A percentile compares a stretch with the other conserved stretches of the same genome.
Conservation (phyloP, 92 coral and sea anemone species). For the Parazoanthus darwini region DNA sequence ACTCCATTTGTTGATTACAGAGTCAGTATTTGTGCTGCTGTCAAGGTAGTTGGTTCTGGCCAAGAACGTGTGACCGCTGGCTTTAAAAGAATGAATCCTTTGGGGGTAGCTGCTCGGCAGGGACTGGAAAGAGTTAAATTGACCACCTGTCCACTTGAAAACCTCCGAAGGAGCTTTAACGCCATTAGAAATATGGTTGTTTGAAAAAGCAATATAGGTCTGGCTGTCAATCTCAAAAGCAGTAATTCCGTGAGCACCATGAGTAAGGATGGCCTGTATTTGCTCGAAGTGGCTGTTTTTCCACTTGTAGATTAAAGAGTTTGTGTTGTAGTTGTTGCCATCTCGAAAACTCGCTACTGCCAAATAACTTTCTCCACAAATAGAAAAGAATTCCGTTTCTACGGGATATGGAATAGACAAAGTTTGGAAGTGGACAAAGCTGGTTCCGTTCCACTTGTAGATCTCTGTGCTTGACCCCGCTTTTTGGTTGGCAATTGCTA, state of each 20-base stretch:
- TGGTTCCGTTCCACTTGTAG: conserved; percentile 16
- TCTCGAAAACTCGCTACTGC: conserved; percentile 20
- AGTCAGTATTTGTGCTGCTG: conserved; percentile 27
- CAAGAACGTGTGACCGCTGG: conserved; percentile 48
- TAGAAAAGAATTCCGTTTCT: conserved; percentile 11
- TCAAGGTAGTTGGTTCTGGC: conserved; percentile 37
- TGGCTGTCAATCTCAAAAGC: conserved; percentile 35
- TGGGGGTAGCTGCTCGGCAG: conserved; percentile 36
- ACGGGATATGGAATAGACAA: not conserved
- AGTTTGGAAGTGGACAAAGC: conserved; percentile 2
- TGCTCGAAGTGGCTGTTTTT: conserved; percentile 28
- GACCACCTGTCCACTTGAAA: conserved; percentile 50
- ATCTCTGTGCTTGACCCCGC: not conserved
- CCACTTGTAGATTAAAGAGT: conserved; percentile 51
- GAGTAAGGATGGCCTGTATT: conserved; percentile 50
- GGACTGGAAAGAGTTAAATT: conserved; percentile 32
- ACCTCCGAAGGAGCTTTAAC: conserved; percentile 40
- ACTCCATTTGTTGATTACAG: conserved; percentile 46
- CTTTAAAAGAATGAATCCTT: conserved; percentile 25
- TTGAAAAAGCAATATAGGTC: conserved; percentile 43
- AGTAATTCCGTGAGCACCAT: conserved; percentile 31
- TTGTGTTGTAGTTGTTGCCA: conserved; percentile 23
- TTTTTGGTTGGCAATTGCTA: conserved; percentile 17
- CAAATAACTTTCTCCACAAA: conserved; percentile 24
- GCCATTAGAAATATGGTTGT: conserved; percentile 15